phyloP scores from a whole-genome alignment of 2,888 invertebrate species.

The Nemoura dubitans region DNA sequence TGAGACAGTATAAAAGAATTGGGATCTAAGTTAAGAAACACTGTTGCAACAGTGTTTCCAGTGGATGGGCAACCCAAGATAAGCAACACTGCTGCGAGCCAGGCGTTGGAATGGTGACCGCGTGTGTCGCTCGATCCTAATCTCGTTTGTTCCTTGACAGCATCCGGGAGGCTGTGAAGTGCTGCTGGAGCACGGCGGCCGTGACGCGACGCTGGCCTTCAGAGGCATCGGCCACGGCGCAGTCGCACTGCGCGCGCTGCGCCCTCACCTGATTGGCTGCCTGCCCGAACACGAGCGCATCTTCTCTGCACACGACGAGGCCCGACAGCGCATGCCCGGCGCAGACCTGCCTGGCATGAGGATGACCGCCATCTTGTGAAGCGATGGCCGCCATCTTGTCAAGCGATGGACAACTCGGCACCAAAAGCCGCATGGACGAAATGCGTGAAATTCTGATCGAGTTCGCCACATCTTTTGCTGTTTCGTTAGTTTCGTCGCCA shows the following conservation, averaged over 20 bases:
- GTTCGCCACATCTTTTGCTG: too few species aligned
- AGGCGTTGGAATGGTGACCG: too few species aligned
- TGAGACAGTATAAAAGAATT: too few species aligned
- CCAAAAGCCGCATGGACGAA: too few species aligned
- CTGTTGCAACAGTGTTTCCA: too few species aligned
- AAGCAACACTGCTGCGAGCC: too few species aligned
- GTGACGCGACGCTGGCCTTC: slow-evolving; percentile 85
- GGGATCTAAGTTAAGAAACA: too few species aligned
- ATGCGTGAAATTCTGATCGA: too few species aligned
- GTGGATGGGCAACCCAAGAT: too few species aligned
- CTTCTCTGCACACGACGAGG: slow-evolving; percentile 56
- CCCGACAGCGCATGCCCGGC: neutral
- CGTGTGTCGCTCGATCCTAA: too few species aligned
- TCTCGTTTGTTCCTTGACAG: slow-evolving; percentile 62
- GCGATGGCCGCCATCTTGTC: slow-evolving; percentile 86
- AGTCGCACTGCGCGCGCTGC: slow-evolving; percentile 70
- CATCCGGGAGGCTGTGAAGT: slow-evolving; percentile 88
- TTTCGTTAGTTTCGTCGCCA: too few species aligned
- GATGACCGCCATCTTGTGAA: neutral
- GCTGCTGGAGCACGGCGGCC: slow-evolving; percentile 83
- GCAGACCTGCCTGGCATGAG: neutral
- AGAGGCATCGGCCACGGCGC: slow-evolving; percentile 80
- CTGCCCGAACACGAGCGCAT: slow-evolving; percentile 77
- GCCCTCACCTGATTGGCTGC: slow-evolving; percentile 79
- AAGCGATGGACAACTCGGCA: too few species aligned